Percentiles rank a stretch among this genome's conserved stretches.
Evolutionary conservation across 2,888 invertebrate genomes (phyloP).

Genomic region (Parnassius orleans): DNA sequence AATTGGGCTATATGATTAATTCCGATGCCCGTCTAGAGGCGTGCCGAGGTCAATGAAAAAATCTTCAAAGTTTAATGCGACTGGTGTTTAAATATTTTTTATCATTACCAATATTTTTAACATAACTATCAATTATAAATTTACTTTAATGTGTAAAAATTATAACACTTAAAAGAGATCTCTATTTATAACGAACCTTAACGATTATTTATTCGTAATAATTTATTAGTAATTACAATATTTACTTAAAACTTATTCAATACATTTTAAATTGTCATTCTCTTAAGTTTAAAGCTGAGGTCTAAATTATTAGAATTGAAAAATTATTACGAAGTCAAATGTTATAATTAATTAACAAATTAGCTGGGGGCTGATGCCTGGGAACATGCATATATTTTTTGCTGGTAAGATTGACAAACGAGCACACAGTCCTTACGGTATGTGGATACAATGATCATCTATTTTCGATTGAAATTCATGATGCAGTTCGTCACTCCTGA

Average conservation of each 20-base stretch:
- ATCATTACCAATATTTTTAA: background rate
- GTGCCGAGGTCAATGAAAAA: constrained; percentile 9
- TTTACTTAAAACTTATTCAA: background rate
- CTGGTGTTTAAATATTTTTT: background rate
- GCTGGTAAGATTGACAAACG: too few species aligned
- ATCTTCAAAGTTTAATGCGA: constrained; percentile 4
- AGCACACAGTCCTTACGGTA: too few species aligned
- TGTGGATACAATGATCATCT: too few species aligned
- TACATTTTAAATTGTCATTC: too few species aligned
- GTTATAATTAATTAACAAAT: too few species aligned
- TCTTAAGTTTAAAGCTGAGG: too few species aligned
- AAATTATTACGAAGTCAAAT: too few species aligned
- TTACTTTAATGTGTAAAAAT: constrained; percentile 3
- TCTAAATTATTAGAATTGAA: too few species aligned
- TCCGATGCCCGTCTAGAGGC: constrained; percentile 25
- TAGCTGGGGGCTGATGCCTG: too few species aligned
- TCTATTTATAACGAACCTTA: background rate
- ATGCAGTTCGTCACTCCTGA: too few species aligned
- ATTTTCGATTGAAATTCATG: too few species aligned
- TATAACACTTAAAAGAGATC: background rate
- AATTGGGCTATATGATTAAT: constrained; percentile 30
- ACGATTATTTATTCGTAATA: constrained; percentile 1
- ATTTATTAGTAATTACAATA: background rate
- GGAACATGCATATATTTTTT: too few species aligned
- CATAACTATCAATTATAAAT: constrained; percentile 10